Percentiles rank a stretch among this genome's conserved stretches.
Evolutionary conservation across 1,140 invertebrate genomes (phyloP).

Genomic region (Physella acuta): DNA sequence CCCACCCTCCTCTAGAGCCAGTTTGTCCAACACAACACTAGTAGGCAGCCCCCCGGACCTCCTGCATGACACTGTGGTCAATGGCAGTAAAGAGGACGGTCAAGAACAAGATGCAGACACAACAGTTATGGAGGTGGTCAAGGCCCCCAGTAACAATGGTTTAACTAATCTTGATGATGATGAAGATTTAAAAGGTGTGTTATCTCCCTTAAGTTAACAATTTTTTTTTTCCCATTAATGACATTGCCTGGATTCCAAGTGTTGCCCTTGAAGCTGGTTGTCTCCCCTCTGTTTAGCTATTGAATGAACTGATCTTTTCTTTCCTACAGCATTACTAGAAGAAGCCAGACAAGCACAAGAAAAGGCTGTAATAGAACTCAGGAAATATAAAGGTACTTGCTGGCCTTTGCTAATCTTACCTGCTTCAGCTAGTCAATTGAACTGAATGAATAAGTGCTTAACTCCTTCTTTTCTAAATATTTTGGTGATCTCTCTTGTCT

Average conservation of each 20-base stretch:
- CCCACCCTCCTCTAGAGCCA: background rate
- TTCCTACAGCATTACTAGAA: slow-evolving; percentile 42
- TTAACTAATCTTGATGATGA: slow-evolving; percentile 31
- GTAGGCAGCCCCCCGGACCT: slow-evolving; percentile 22
- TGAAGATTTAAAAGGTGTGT: slow-evolving; percentile 41
- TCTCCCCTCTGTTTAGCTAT: too few relatives aligned
- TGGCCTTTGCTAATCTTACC: too few relatives aligned
- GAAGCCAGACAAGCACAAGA: slow-evolving; percentile 49
- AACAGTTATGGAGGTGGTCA: background rate
- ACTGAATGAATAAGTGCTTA: too few relatives aligned
- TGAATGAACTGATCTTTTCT: too few relatives aligned
- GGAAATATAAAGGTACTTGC: slow-evolving; percentile 52
- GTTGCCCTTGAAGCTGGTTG: too few relatives aligned
- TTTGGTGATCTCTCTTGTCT: background rate
- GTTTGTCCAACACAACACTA: slow-evolving; percentile 20
- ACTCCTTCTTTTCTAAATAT: too few relatives aligned
- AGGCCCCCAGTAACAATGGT: background rate
- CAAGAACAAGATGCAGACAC: slow-evolving; percentile 12
- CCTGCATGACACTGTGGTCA: slow-evolving; percentile 21
- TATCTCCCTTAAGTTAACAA: background rate
- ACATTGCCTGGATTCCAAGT: too few relatives aligned
- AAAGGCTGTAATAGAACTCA: slow-evolving; percentile 49
- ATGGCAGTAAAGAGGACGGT: slow-evolving; percentile 10
- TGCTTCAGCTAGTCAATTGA: too few relatives aligned
- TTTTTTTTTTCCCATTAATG: background rate